A percentile compares a stretch with the other conserved stretches of the same genome.
phyloP scores from a whole-genome alignment of 2,113 vertebrate genomes.

The Tachuris rubrigastra region DNA sequence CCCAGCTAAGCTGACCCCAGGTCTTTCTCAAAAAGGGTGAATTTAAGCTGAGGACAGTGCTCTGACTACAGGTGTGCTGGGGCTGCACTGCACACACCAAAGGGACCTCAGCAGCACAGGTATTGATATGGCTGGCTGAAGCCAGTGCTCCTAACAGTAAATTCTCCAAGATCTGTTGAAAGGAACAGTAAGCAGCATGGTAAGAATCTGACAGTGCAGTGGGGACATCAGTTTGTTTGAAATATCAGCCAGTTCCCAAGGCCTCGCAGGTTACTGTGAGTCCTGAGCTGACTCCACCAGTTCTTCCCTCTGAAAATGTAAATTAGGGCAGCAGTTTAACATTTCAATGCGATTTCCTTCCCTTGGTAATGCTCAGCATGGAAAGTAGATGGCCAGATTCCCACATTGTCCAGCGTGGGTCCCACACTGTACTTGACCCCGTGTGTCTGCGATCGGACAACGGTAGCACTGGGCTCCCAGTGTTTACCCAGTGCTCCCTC shows the following conservation, averaged over 20 bases:
- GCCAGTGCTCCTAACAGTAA: neutral
- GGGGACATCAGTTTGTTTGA: neutral
- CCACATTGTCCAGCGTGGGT: neutral
- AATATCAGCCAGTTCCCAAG: neutral
- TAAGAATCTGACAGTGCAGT: neutral
- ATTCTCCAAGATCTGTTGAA: neutral
- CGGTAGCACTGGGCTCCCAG: neutral
- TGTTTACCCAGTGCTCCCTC: neutral
- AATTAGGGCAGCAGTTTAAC: slow-evolving; percentile 11
- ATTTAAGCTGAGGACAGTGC: neutral
- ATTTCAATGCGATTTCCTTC: slow-evolving; percentile 28
- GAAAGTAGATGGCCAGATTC: neutral
- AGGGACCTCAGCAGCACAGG: neutral
- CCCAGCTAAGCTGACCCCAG: neutral
- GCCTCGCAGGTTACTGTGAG: neutral
- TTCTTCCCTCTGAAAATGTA: slow-evolving; percentile 17
- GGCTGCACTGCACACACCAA: neutral
- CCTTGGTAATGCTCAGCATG: neutral
- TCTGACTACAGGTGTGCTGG: neutral
- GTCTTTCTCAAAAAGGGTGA: neutral
- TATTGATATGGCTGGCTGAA: neutral
- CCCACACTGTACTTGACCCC: slow-evolving; percentile 34
- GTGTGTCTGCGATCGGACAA: neutral
- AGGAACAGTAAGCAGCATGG: neutral
- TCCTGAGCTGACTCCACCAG: slow-evolving; percentile 29